Conservation (phyloP, 2,797 vertebrate species). For the Hephaestus fuliginosus region DNA sequence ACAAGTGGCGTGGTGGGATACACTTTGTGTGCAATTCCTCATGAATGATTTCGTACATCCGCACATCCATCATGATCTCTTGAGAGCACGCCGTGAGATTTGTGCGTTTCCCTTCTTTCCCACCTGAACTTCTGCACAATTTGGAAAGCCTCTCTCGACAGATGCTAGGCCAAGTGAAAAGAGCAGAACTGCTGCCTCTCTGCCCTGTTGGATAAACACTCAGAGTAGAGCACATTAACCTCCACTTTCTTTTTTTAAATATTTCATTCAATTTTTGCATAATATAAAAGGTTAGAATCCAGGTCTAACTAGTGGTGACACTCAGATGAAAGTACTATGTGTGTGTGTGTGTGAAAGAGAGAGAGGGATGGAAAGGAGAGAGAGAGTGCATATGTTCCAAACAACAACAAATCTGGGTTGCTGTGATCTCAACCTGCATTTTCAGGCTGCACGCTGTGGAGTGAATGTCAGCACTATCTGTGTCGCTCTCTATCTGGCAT, state of each 20-base stretch:
- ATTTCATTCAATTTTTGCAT: conserved; percentile 62
- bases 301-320: conserved; percentile 39
- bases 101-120: conserved; percentile 30
- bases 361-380: too few species aligned
- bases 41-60: conserved; percentile 46
- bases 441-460: conserved; percentile 40
- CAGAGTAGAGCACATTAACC: conserved; percentile 48
- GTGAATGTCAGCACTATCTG: conserved; percentile 52
- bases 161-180: conserved; percentile 43
- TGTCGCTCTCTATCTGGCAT: conserved; percentile 34
- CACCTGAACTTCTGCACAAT: conserved; percentile 40
- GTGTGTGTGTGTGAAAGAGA: neutral
- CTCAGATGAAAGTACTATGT: conserved; percentile 30
- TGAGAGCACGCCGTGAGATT: conserved; percentile 28
- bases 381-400: neutral
- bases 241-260: conserved; percentile 52
- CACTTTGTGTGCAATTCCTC: conserved; percentile 41
- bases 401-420: conserved; percentile 54
- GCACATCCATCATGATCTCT: conserved; percentile 46
- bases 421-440: conserved; percentile 41
- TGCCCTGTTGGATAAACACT: conserved; percentile 57
- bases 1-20: conserved; percentile 50
- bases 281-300: conserved; percentile 57
- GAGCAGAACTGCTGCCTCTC: conserved; percentile 42
- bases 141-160: conserved; percentile 35